Base-by-base conservation (phyloP, 1,140 invertebrate species). In the Patella vulgata region DNA sequence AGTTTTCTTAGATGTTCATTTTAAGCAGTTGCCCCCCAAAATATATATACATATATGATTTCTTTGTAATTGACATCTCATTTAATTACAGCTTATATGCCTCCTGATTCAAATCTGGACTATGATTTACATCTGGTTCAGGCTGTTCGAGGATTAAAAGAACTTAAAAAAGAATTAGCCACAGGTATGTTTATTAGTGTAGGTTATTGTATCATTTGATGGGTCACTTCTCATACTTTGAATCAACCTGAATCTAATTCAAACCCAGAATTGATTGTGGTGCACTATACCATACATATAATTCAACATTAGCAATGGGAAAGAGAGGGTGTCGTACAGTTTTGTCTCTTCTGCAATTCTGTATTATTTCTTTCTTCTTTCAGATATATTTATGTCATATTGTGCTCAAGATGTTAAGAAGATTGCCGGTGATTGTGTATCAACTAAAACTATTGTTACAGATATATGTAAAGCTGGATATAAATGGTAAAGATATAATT, bases 61-160 rank as follows among this genome's bases (percentile, higher is more conserved):
- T n/a, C n/a, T n/a, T n/a, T n/a, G n/a, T n/a, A n/a, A n/a, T n/a
- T n/a, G n/a, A n/a, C 33, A 8, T 36, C 6, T 36, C 6, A 36
- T 36, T 5, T 36, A 55, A 19, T 71, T 63, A 12, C 63, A 83
- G 79, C 76, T 27, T 48, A 72, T 27, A 80, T 82, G 79, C 81
- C 82, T 8, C 80, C 82, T 40, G 77, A 79, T 33, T 73, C 63
- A 39, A 78, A 63, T 55, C 63, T 61, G 28, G 77, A 78, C 66
- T 82, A 76, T 72, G 81, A 84, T 48, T 63, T 80, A 47, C 80
- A 82, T 54, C 68, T 84, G 5, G 71, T 77, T n/a, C 67, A 78
- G 51, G 74, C 75, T 40, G 75, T 84, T 1, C 69, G 70, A 59
- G 79, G 73, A 17, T 64, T 84, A 17, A 73, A 77, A 33, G 71